Percentiles rank a stretch among this genome's conserved stretches.
Conservation (phyloP, 2,797 vertebrate species). For the Peromyscus aztecus region DNA sequence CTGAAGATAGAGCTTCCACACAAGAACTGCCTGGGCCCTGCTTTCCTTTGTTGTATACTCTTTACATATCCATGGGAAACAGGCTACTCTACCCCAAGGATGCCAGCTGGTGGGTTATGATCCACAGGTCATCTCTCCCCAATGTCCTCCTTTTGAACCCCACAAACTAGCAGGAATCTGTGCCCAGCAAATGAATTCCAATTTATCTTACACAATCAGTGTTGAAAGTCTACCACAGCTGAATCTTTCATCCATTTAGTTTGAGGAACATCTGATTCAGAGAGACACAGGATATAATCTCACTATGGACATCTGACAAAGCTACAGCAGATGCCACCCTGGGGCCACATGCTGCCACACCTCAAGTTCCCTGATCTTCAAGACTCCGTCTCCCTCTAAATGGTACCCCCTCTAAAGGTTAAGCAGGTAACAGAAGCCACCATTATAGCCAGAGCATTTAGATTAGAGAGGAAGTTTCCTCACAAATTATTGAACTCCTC, state of each 20-base stretch:
- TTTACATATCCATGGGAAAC: background rate
- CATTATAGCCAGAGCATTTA: background rate
- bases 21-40: background rate
- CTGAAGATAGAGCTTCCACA: background rate
- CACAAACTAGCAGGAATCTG: background rate
- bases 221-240: background rate
- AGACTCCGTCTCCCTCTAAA: background rate
- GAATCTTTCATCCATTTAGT: background rate
- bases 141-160: background rate
- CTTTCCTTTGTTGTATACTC: too few species aligned
- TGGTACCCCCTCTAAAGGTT: background rate
- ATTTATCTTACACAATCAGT: background rate
- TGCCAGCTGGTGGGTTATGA: background rate
- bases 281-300: background rate
- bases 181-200: background rate
- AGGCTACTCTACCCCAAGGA: background rate
- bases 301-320: fast-evolving
- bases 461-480: background rate
- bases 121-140: background rate
- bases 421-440: too few species aligned
- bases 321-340: background rate
- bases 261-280: background rate
- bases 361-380: background rate
- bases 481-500: background rate
- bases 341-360: background rate